Percentiles rank a stretch among this genome's conserved stretches.
Conservation (phyloP, 2,888 invertebrate genomes). For the Dastarcus helophoroides region DNA sequence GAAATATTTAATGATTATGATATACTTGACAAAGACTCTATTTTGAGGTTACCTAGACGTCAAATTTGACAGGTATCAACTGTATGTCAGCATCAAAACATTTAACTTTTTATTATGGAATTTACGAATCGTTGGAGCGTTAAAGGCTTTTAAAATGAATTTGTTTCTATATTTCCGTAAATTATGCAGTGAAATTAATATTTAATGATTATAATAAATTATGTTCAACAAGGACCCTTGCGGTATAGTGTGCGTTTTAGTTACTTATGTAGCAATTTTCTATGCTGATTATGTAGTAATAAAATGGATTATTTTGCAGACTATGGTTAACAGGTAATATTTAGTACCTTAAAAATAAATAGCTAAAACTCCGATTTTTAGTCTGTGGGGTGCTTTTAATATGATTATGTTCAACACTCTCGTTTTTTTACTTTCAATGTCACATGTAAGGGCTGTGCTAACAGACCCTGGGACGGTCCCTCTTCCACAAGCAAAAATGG, state of each 20-base stretch:
- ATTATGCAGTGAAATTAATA: too few species aligned
- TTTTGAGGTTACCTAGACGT: too few species aligned
- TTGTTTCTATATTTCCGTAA: too few species aligned
- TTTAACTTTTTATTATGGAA: too few species aligned
- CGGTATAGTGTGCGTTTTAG: conserved; percentile 67
- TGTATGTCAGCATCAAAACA: too few species aligned
- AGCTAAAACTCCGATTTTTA: conserved; percentile 31
- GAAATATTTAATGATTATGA: too few species aligned
- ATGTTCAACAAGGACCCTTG: conserved; percentile 75
- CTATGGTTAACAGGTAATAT: conserved; percentile 64
- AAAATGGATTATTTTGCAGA: conserved; percentile 69
- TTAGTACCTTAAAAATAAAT: conserved; percentile 26
- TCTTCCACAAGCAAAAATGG: conserved; percentile 57
- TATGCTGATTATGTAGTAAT: conserved; percentile 84
- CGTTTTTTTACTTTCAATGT: conserved; percentile 59
- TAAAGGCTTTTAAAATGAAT: too few species aligned
- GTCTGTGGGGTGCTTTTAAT: conserved; percentile 74
- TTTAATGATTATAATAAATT: conserved; percentile 1
- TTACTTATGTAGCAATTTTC: conserved; percentile 68
- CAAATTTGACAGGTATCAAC: too few species aligned
- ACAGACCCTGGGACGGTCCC: conserved; percentile 86
- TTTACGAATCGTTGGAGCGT: too few species aligned
- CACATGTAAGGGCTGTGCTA: conserved; percentile 74
- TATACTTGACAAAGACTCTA: too few species aligned
- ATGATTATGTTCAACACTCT: conserved; percentile 69